Evolutionary conservation across 2,113 vertebrate genomes (phyloP).

Genomic region (Barbus barbus): DNA sequence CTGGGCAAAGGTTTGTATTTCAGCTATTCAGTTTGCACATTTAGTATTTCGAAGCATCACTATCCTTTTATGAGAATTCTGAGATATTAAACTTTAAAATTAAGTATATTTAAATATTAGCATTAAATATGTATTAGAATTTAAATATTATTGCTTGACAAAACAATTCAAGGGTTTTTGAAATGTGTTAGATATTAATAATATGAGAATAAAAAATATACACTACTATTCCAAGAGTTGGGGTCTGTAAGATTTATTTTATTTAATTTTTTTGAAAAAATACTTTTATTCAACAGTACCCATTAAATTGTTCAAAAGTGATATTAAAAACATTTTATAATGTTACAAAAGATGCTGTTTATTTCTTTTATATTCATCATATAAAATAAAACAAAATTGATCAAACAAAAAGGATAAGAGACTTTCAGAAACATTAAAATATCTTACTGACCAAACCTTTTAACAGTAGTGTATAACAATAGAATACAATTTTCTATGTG

Average conservation of each 20-base stretch:
- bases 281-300: neutral
- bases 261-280: too few species aligned
- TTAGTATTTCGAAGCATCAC: neutral
- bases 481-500: neutral
- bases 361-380: neutral
- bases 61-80: neutral
- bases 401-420: neutral
- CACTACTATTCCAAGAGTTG: too few species aligned
- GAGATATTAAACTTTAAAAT: neutral
- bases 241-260: too few species aligned
- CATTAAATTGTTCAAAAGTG: neutral
- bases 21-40: neutral
- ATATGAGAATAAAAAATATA: too few species aligned
- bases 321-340: neutral
- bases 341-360: neutral
- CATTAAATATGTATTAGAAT: neutral
- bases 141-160: neutral
- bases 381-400: too few species aligned
- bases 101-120: too few species aligned
- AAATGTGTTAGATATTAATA: neutral
- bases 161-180: neutral
- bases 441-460: neutral
- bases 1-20: slow-evolving; percentile 88
- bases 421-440: neutral
- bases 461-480: neutral